Conservation (phyloP, 2,113 vertebrate genomes). For the Jacana jacana region DNA sequence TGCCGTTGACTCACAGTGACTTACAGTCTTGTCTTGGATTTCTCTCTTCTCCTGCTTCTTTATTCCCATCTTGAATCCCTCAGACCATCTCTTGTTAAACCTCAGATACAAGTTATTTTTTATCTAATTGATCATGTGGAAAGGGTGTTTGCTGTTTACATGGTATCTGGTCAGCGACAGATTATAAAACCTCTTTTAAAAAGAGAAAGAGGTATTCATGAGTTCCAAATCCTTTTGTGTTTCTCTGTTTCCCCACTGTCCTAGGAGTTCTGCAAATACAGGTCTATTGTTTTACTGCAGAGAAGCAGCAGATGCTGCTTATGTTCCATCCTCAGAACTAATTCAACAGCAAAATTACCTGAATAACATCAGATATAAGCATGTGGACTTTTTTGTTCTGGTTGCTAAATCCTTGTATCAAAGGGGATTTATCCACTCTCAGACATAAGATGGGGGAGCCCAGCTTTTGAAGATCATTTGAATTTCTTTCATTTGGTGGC, state of each 20-base stretch:
- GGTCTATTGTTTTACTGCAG: not conserved
- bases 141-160: not conserved
- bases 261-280: not conserved
- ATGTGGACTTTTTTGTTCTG: not conserved
- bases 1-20: not conserved
- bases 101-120: not conserved
- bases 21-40: not conserved
- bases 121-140: not conserved
- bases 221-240: not conserved
- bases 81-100: not conserved
- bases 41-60: not conserved
- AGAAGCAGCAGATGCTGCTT: not conserved
- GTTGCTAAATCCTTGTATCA: conserved; percentile 39
- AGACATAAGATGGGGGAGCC: not conserved
- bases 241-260: not conserved
- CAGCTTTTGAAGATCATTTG: conserved; percentile 24
- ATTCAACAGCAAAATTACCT: not conserved
- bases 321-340: not conserved
- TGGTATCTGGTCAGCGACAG: not conserved
- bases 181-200: not conserved
- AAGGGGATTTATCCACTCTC: conserved; percentile 17
- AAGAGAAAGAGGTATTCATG: not conserved
- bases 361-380: not conserved
- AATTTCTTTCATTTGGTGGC: conserved; percentile 29
- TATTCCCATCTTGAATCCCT: not conserved